Evolutionary conservation across 2,797 vertebrate genomes (phyloP).

Genomic region (Protosalanx chinensis): DNA sequence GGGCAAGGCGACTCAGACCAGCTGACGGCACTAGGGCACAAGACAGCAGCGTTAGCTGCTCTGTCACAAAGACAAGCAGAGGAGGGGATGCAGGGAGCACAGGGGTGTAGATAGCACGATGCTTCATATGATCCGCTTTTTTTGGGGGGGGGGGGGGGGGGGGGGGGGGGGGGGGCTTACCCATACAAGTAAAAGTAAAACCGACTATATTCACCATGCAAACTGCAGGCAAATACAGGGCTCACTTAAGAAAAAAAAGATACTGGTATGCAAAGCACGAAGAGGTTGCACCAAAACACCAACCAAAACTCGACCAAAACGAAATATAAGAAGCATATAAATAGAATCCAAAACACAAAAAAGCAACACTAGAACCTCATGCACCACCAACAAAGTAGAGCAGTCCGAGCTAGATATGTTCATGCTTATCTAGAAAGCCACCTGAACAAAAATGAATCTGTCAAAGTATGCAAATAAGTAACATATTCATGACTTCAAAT

Average conservation of each 20-base stretch:
- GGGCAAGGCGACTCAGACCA: constrained; percentile 89
- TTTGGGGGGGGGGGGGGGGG: too few species aligned
- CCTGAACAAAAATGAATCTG: constrained; percentile 45
- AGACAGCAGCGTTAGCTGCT: constrained; percentile 43
- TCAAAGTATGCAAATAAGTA: constrained; percentile 53
- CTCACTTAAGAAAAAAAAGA: constrained; percentile 26
- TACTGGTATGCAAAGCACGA: neutral
- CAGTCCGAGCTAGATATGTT: constrained; percentile 21
- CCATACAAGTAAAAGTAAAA: constrained; percentile 12
- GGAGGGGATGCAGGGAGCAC: constrained; percentile 19
- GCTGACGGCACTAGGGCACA: constrained; percentile 82
- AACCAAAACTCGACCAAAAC: constrained; percentile 2
- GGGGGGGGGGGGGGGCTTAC: neutral
- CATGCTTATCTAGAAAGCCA: constrained; percentile 17
- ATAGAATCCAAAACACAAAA: constrained; percentile 29
- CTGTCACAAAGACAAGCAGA: constrained; percentile 10
- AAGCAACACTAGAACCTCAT: constrained; percentile 57
- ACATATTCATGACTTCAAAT: neutral
- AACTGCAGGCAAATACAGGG: constrained; percentile 27
- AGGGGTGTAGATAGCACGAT: neutral
- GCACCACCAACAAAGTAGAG: constrained; percentile 45
- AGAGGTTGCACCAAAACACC: neutral
- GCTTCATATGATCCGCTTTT: too few species aligned
- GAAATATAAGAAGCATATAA: constrained; percentile 22
- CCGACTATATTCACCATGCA: constrained; percentile 56